Percentiles rank a stretch among this genome's conserved stretches.
phyloP scores from a whole-genome alignment of 2,113 vertebrate species.

The Aptenodytes forsteri region DNA sequence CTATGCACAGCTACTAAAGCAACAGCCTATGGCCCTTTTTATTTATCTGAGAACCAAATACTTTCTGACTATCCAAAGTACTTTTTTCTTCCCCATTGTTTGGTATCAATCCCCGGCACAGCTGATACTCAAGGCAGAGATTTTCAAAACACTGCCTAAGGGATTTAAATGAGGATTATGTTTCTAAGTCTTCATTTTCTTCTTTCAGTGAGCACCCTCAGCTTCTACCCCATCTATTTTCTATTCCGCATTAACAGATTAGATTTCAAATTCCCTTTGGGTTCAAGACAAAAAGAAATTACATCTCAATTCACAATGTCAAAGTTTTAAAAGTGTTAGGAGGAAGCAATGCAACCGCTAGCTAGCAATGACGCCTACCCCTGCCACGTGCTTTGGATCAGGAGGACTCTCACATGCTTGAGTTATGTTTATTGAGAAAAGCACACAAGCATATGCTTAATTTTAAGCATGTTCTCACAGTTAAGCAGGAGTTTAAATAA shows the following conservation, averaged over 20 bases:
- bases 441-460: neutral
- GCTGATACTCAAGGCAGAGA: neutral
- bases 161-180: conserved; percentile 48
- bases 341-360: neutral
- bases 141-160: conserved; percentile 19
- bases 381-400: neutral
- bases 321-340: neutral
- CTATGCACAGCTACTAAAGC: neutral
- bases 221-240: neutral
- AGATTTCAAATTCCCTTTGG: neutral
- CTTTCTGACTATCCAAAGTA: neutral
- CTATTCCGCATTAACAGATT: neutral
- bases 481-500: neutral
- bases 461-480: rapidly evolving
- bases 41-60: neutral
- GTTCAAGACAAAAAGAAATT: neutral
- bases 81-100: neutral
- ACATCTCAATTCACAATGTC: neutral
- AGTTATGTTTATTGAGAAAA: neutral
- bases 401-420: neutral
- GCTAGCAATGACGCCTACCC: neutral
- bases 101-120: neutral
- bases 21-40: neutral
- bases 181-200: conserved; percentile 31
- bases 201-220: neutral